Evolutionary conservation across 2,113 vertebrate species (phyloP).

Genomic region (Athene cunicularia): DNA sequence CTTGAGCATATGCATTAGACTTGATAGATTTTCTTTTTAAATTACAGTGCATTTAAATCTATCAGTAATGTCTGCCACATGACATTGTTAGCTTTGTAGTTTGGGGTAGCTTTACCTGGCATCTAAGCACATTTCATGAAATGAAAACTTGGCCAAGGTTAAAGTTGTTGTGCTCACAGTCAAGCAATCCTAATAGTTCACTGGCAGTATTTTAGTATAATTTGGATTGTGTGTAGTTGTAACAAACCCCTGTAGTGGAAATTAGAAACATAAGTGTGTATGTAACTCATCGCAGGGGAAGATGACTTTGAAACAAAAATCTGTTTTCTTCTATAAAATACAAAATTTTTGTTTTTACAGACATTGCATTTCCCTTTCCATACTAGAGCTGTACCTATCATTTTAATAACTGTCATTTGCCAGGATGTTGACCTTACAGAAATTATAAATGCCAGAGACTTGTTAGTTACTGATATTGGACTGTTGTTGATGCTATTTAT

Average conservation of each 20-base stretch:
- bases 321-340: neutral
- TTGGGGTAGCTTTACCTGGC: neutral
- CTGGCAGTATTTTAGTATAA: neutral
- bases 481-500: neutral
- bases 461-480: neutral
- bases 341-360: neutral
- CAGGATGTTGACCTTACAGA: neutral
- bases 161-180: neutral
- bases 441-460: neutral
- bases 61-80: neutral
- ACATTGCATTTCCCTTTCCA: neutral
- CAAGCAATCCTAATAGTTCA: neutral
- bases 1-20: neutral
- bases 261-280: neutral
- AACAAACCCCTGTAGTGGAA: constrained; percentile 12
- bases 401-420: neutral
- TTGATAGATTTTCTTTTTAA: neutral
- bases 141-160: neutral
- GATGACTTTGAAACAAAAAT: neutral
- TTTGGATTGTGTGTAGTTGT: constrained; percentile 12
- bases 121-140: neutral
- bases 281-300: neutral
- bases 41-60: neutral
- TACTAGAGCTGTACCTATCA: neutral
- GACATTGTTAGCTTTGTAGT: neutral